phyloP scores from a whole-genome alignment of 2,113 vertebrate species.

The Antigone vipio region DNA sequence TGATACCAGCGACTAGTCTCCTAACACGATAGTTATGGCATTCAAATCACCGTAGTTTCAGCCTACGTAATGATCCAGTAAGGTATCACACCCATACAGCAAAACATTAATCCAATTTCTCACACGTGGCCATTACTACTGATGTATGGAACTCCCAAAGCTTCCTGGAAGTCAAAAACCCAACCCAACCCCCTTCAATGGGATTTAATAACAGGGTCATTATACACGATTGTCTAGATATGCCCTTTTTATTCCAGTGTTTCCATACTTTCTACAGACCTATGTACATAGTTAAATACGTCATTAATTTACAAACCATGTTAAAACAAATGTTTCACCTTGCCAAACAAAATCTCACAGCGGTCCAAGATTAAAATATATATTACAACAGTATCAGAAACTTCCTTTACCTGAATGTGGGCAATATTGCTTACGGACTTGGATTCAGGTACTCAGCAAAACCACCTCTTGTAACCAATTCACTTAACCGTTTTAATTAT shows the following conservation, averaged over 20 bases:
- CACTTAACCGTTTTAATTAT: neutral
- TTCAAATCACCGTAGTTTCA: neutral
- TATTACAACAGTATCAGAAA: conserved; percentile 2
- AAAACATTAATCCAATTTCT: neutral
- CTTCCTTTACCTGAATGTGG: neutral
- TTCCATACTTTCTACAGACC: conserved; percentile 5
- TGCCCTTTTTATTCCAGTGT: conserved; percentile 57
- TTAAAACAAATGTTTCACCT: conserved; percentile 6
- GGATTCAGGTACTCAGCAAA: neutral
- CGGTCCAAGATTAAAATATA: neutral
- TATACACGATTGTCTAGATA: neutral
- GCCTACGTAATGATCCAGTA: neutral
- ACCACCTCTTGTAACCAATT: neutral
- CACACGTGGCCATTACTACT: neutral
- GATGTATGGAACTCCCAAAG: neutral
- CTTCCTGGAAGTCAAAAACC: neutral
- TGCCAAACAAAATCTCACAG: neutral
- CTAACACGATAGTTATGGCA: neutral
- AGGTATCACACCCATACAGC: neutral
- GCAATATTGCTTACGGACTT: conserved; percentile 19
- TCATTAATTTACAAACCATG: conserved; percentile 38
- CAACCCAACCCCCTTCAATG: neutral
- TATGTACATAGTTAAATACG: conserved; percentile 55
- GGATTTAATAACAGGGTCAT: neutral
- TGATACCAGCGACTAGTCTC: neutral